A percentile compares a stretch with the other conserved stretches of the same genome.
Conservation (phyloP, 2,113 vertebrate genomes). For the Struthio camelus region DNA sequence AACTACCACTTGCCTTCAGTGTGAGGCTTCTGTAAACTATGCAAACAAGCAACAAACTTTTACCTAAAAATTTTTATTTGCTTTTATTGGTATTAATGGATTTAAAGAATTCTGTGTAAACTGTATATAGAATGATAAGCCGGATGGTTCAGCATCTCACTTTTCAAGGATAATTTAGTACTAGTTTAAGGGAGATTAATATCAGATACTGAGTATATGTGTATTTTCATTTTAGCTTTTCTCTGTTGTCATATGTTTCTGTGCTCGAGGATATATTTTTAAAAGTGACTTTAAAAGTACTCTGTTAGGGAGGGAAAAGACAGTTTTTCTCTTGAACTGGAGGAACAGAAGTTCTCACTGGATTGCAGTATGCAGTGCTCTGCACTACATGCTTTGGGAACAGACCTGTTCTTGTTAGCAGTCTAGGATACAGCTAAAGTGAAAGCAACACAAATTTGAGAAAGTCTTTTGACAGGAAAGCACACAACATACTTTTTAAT, state of each 20-base stretch:
- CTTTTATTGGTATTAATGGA: neutral
- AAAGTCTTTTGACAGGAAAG: rapidly evolving
- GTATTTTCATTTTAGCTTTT: neutral
- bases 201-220: neutral
- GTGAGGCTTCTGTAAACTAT: constrained; percentile 22
- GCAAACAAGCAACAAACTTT: neutral
- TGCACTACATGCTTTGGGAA: neutral
- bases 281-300: rapidly evolving
- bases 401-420: neutral
- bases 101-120: neutral
- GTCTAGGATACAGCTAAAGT: neutral
- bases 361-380: neutral
- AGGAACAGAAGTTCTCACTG: neutral
- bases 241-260: neutral
- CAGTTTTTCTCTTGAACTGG: neutral
- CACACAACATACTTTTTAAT: neutral
- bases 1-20: neutral
- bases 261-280: neutral
- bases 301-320: no score
- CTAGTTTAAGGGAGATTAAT: neutral
- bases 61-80: constrained; percentile 13
- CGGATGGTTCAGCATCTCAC: neutral
- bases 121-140: neutral
- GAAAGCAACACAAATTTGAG: neutral
- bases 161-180: neutral